Percentiles rank a stretch among this genome's conserved stretches.
Evolutionary conservation across 1,140 invertebrate genomes (phyloP).

Genomic region (Berghia stephanieae): DNA sequence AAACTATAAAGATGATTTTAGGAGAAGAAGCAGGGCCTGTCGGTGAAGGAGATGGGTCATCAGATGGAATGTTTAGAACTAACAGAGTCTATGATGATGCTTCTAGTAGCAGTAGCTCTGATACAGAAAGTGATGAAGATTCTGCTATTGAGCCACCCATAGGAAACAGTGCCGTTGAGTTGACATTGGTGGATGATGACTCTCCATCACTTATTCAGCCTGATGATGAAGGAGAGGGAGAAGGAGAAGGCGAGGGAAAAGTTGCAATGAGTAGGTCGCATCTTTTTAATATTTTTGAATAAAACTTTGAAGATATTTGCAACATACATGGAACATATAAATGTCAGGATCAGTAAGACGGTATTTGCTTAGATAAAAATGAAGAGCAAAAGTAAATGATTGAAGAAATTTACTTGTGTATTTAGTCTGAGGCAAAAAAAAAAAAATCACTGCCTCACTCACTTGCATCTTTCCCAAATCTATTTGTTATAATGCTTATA

Average conservation of each 20-base stretch:
- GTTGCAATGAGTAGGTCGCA: no score
- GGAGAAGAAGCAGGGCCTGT: not conserved
- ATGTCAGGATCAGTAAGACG: no score
- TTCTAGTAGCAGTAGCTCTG: slow-evolving; percentile 38
- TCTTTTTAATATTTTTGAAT: no score
- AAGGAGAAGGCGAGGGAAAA: slow-evolving; percentile 33
- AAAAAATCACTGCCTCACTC: no score
- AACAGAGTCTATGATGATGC: slow-evolving; percentile 21
- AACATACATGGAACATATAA: no score
- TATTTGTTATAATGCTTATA: no score
- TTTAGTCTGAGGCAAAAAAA: no score
- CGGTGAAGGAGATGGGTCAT: not conserved
- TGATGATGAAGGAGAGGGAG: slow-evolving; percentile 42
- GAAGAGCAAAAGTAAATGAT: no score
- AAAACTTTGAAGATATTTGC: no score
- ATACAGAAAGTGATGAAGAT: slow-evolving; percentile 43
- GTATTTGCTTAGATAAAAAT: no score
- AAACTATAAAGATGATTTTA: not conserved
- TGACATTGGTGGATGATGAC: slow-evolving; percentile 55
- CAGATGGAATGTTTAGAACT: slow-evolving; percentile 8
- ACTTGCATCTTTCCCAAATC: no score
- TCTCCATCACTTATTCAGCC: slow-evolving; percentile 40
- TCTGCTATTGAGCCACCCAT: slow-evolving; percentile 32
- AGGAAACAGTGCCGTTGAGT: slow-evolving; percentile 34
- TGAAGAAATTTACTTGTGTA: no score